phyloP scores from a whole-genome alignment of 2,797 vertebrate genomes.

The Oreochromis mossambicus region DNA sequence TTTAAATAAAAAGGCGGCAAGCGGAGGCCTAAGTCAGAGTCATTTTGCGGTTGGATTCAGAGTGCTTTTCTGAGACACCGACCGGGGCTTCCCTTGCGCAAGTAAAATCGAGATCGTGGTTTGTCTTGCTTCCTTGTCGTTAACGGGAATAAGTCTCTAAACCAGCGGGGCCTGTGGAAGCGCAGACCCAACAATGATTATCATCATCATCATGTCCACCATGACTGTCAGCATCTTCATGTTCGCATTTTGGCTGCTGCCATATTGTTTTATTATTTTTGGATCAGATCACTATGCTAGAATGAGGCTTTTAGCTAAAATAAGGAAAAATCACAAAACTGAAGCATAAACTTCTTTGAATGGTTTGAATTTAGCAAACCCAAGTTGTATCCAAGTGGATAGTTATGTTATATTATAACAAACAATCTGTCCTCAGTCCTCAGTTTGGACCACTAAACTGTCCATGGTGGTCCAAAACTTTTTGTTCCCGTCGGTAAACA shows the following conservation, averaged over 20 bases:
- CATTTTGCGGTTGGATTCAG: no score
- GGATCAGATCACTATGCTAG: rapidly evolving
- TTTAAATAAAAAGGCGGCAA: no score
- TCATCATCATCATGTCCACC: not conserved
- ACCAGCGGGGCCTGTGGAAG: no score
- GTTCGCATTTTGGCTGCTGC: not conserved
- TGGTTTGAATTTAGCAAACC: not conserved
- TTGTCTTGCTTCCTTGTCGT: no score
- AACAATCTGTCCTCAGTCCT: not conserved
- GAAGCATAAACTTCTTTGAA: not conserved
- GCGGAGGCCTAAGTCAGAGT: no score
- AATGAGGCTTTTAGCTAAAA: not conserved
- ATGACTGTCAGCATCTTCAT: not conserved
- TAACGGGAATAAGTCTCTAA: no score
- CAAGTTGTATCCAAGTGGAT: not conserved
- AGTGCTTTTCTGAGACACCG: no score
- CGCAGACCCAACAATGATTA: not conserved
- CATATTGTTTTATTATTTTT: not conserved
- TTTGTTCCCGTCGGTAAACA: not conserved
- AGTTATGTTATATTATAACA: not conserved
- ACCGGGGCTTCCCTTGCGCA: no score
- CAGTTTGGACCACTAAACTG: not conserved
- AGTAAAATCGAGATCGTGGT: no score
- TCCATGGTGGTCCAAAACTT: not conserved
- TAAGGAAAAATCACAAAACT: not conserved